Conservation (phyloP, 2,113 vertebrate genomes). For the Sinocyclocheilus grahami region DNA sequence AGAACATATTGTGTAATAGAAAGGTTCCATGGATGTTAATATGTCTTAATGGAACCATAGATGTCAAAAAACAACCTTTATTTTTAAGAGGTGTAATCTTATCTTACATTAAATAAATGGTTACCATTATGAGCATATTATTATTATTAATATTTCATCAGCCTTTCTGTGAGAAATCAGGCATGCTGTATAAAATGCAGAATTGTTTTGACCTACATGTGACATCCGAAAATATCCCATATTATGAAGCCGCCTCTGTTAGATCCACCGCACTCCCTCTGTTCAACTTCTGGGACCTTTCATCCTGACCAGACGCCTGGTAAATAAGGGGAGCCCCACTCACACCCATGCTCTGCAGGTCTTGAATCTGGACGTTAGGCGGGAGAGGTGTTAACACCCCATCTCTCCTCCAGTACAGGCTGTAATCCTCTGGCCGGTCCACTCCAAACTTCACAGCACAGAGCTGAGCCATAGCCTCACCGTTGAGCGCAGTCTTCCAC, state of each 20-base stretch:
- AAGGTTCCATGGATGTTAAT: neutral
- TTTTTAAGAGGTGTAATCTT: neutral
- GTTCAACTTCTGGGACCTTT: slow-evolving; percentile 52
- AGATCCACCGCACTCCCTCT: slow-evolving; percentile 59
- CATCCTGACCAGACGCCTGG: slow-evolving; percentile 53
- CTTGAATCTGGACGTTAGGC: slow-evolving; percentile 53
- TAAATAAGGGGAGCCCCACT: slow-evolving; percentile 58
- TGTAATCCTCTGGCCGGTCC: slow-evolving; percentile 47
- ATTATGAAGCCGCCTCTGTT: slow-evolving; percentile 38
- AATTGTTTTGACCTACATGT: neutral
- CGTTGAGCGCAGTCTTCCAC: slow-evolving; percentile 53
- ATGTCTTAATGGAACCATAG: too few species aligned
- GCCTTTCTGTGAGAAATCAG: neutral
- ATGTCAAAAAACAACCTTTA: neutral
- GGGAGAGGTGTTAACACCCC: slow-evolving; percentile 49
- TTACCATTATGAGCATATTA: neutral
- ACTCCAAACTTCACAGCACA: slow-evolving; percentile 62
- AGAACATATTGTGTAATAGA: neutral
- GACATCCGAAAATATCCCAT: neutral
- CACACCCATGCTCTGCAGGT: slow-evolving; percentile 49
- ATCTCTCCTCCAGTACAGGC: slow-evolving; percentile 58
- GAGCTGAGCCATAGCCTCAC: slow-evolving; percentile 55
- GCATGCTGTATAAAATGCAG: neutral
- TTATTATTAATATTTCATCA: neutral
- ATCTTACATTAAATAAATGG: neutral